Evolutionary conservation across 2,888 invertebrate species (phyloP).

Genomic region (Lasioglossum morio): DNA sequence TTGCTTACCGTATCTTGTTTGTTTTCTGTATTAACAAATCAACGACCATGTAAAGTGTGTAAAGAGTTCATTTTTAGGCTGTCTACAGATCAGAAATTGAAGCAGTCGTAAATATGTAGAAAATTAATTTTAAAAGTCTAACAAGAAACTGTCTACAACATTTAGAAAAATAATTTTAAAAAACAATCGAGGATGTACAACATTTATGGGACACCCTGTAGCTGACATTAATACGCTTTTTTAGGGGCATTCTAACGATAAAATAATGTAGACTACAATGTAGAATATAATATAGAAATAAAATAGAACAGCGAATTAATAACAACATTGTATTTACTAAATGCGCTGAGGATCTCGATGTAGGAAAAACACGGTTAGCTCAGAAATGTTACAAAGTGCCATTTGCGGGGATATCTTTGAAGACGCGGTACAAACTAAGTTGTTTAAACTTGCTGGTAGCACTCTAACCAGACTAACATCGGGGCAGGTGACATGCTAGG

Average conservation of each 20-base stretch:
- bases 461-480: conserved; percentile 53
- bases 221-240: too few species aligned
- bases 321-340: neutral
- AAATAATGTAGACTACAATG: too few species aligned
- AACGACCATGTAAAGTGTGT: neutral
- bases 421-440: conserved; percentile 66
- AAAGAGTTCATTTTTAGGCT: neutral
- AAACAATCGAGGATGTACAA: too few species aligned
- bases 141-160: neutral
- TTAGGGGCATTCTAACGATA: neutral
- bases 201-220: too few species aligned
- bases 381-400: conserved; percentile 7
- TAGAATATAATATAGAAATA: neutral
- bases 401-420: conserved; percentile 48
- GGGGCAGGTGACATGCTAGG: conserved; percentile 55
- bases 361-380: neutral
- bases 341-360: neutral
- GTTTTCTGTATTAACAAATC: neutral
- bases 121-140: neutral
- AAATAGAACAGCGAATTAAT: neutral
- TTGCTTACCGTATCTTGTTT: neutral
- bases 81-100: too few species aligned
- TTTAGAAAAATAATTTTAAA: neutral
- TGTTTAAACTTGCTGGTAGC: conserved; percentile 61
- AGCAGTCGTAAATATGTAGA: neutral